A percentile compares a stretch with the other conserved stretches of the same genome.
Evolutionary conservation across 2,888 invertebrate species (phyloP).

Genomic region (Chirona hameri): DNA sequence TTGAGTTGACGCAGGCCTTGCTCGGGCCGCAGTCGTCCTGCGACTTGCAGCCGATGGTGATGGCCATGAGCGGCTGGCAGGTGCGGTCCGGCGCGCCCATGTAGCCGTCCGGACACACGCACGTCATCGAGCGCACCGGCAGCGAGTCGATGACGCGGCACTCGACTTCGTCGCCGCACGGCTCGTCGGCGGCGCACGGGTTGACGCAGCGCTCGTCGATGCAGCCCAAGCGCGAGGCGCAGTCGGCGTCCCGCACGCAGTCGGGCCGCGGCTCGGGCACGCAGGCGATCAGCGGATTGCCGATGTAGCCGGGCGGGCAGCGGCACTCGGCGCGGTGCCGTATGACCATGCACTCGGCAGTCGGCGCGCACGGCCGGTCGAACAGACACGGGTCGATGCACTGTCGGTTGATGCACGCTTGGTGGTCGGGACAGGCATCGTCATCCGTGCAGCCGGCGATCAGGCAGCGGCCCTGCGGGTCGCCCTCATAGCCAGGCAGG

Average conservation of each 20-base stretch:
- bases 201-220: slow-evolving; percentile 42
- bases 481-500: slow-evolving; percentile 44
- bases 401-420: slow-evolving; percentile 59
- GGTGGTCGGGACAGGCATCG: slow-evolving; percentile 75
- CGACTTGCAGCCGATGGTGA: slow-evolving; percentile 46
- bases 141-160: slow-evolving; percentile 46
- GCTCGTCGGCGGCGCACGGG: slow-evolving; percentile 42
- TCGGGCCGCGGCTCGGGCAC: slow-evolving; percentile 61
- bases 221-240: slow-evolving; percentile 43
- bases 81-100: slow-evolving; percentile 39
- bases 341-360: slow-evolving; percentile 49
- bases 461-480: slow-evolving; percentile 45
- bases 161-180: slow-evolving; percentile 57
- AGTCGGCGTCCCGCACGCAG: slow-evolving; percentile 39
- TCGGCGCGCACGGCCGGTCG: slow-evolving; percentile 50
- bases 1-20: slow-evolving; percentile 62
- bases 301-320: slow-evolving; percentile 72
- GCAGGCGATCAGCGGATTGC: slow-evolving; percentile 56
- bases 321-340: slow-evolving; percentile 64
- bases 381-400: slow-evolving; percentile 68
- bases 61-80: slow-evolving; percentile 39
- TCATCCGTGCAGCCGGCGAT: slow-evolving; percentile 76
- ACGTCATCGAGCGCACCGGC: slow-evolving; percentile 43
- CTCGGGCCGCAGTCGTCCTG: slow-evolving; percentile 68
- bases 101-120: slow-evolving; percentile 42